A percentile compares a stretch with the other conserved stretches of the same genome.
phyloP scores from a whole-genome alignment of 2,797 vertebrate species.

The Rhodeus uyekii region DNA sequence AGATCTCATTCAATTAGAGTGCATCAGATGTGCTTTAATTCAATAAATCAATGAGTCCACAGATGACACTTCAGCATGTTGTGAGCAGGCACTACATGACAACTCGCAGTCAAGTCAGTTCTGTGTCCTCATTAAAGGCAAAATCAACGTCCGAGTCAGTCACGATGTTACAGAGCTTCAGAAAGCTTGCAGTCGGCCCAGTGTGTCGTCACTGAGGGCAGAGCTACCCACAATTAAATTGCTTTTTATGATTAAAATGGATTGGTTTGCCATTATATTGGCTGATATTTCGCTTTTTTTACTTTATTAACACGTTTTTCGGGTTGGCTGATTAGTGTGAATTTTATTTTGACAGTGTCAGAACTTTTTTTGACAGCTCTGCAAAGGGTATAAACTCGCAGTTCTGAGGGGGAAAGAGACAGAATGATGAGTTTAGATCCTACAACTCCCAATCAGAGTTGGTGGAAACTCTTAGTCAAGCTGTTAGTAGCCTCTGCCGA shows the following conservation, averaged over 20 bases:
- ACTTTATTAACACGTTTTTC: background rate
- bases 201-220: background rate
- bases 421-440: no score
- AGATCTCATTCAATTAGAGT: slow-evolving; percentile 20
- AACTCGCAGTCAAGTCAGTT: background rate
- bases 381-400: no score
- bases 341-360: background rate
- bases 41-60: background rate
- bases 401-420: no score
- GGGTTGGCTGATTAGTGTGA: background rate
- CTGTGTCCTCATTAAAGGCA: background rate
- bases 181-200: background rate
- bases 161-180: background rate
- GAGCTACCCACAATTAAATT: no score
- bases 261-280: background rate
- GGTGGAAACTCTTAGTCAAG: no score
- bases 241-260: background rate
- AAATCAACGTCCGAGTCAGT: background rate
- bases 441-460: no score
- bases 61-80: background rate
- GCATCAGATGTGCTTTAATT: background rate
- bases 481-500: no score
- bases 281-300: background rate
- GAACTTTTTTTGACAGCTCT: background rate
- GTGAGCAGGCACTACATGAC: background rate